Percentiles rank a stretch among this genome's conserved stretches.
Conservation (phyloP, 2,113 vertebrate genomes). For the Grantiella picta region DNA sequence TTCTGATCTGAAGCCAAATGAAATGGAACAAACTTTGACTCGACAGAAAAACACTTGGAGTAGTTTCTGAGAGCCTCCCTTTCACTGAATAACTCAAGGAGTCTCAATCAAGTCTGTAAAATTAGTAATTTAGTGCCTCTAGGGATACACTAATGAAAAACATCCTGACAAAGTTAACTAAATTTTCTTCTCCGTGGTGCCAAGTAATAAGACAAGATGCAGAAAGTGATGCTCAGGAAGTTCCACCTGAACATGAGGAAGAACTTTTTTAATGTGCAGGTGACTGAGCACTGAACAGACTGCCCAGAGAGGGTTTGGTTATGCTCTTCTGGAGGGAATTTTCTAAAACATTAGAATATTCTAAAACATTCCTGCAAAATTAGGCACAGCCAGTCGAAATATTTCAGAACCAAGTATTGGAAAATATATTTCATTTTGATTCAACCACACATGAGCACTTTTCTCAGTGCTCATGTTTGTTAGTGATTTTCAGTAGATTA, state of each 20-base stretch:
- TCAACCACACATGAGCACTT: not conserved
- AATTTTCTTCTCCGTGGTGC: not conserved
- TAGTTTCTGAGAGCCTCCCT: not conserved
- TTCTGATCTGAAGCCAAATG: not conserved
- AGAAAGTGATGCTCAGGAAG: not conserved
- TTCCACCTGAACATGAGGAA: not conserved
- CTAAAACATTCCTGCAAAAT: not conserved
- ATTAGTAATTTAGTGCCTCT: not conserved
- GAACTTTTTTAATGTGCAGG: not conserved
- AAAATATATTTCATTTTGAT: not conserved
- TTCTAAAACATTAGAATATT: not conserved
- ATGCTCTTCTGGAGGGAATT: not conserved
- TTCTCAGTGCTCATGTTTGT: not conserved
- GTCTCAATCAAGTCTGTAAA: not conserved
- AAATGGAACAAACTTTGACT: not conserved
- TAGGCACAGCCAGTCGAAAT: not conserved
- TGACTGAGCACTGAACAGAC: not conserved
- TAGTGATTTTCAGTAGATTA: not conserved
- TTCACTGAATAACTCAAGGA: not conserved
- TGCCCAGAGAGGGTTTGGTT: not conserved
- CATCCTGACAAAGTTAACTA: not conserved
- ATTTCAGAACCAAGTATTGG: not conserved
- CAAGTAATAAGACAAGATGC: not conserved
- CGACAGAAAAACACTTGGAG: not conserved
- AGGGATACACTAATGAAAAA: not conserved